Conservation (phyloP, 1,140 invertebrate genomes). For the Diachasma alloeum region DNA sequence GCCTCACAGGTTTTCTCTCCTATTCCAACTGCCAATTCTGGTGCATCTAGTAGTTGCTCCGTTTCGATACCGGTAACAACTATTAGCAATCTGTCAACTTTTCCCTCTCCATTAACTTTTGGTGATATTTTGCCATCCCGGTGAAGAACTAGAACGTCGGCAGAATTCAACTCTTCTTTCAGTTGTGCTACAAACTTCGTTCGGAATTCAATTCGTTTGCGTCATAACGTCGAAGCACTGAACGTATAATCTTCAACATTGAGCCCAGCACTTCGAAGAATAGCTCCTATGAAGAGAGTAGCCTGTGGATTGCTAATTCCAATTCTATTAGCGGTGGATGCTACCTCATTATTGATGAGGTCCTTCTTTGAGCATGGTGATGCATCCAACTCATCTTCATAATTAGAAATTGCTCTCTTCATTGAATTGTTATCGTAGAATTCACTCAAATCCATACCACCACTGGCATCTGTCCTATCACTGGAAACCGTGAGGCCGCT, state of each 20-base stretch:
- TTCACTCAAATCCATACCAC: too few species aligned
- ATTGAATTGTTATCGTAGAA: too few species aligned
- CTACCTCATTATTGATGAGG: constrained; percentile 5
- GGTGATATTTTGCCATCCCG: constrained; percentile 38
- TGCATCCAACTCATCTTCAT: constrained; percentile 4
- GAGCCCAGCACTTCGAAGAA: neutral
- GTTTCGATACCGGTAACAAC: constrained; percentile 36
- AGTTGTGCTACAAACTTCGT: constrained; percentile 34
- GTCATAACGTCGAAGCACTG: constrained; percentile 2
- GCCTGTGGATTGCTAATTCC: constrained; percentile 5
- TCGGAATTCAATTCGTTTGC: neutral
- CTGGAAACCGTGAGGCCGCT: neutral
- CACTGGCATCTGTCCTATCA: too few species aligned
- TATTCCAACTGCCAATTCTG: constrained; percentile 39
- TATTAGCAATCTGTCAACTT: constrained; percentile 45
- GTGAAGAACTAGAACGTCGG: constrained; percentile 21
- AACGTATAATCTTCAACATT: constrained; percentile 17
- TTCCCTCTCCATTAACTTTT: constrained; percentile 37
- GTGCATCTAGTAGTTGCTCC: constrained; percentile 45
- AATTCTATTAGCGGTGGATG: neutral
- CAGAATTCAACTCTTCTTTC: constrained; percentile 35
- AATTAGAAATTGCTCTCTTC: neutral
- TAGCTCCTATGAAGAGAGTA: constrained; percentile 7
- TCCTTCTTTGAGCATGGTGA: constrained; percentile 3
- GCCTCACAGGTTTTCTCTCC: constrained; percentile 37